A percentile compares a stretch with the other conserved stretches of the same genome.
These are phyloP conservation scores for Eilema caniola DNA, from an alignment of 2,888 invertebrate genomes.

Conservation along the genomic window DNA sequence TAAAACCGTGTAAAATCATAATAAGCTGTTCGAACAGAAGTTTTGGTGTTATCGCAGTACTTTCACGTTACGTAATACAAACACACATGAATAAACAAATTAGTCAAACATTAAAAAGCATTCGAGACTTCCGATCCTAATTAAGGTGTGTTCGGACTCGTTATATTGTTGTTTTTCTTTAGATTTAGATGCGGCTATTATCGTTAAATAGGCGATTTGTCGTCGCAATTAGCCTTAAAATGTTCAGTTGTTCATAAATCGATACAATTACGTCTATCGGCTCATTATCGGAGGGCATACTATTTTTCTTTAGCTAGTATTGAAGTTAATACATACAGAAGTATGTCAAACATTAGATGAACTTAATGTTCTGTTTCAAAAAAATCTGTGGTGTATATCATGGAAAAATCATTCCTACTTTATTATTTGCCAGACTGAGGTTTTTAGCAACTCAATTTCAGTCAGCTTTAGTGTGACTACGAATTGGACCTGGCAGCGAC, in stretches of 20 bases:
- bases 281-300: conserved; percentile 49
- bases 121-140: conserved; percentile 79
- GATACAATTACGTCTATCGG: conserved; percentile 63
- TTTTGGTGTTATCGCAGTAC: conserved; percentile 48
- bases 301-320: conserved; percentile 6
- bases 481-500: too few relatives aligned
- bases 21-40: conserved; percentile 42
- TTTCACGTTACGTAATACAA: conserved; percentile 45
- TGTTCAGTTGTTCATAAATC: conserved; percentile 68
- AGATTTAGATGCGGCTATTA: conserved; percentile 76
- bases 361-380: too few relatives aligned
- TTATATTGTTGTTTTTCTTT: conserved; percentile 64
- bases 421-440: too few relatives aligned
- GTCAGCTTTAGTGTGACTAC: too few relatives aligned
- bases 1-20: conserved; percentile 49
- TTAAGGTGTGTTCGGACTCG: conserved; percentile 70
- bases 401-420: too few relatives aligned
- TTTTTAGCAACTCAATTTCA: too few relatives aligned
- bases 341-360: too few relatives aligned
- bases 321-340: too few relatives aligned
- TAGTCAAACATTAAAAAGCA: conserved; percentile 77
- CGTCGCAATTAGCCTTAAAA: conserved; percentile 78
- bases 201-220: conserved; percentile 74
- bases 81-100: conserved; percentile 70
- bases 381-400: too few relatives aligned